Evolutionary conservation across 2,888 invertebrate species (phyloP).

Genomic region (Lasioglossum morio): DNA sequence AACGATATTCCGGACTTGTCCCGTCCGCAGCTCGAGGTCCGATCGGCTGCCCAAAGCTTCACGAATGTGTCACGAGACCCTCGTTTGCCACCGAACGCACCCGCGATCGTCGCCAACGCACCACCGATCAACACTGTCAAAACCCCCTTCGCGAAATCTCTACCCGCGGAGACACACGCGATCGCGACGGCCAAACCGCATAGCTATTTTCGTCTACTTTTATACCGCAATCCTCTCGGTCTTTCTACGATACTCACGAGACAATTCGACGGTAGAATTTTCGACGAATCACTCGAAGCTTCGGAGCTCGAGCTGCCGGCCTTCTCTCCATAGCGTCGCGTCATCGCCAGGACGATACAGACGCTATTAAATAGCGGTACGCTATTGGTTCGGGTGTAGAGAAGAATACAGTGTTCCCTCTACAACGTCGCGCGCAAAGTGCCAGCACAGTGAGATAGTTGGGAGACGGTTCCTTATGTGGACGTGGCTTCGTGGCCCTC

Average conservation of each 20-base stretch:
- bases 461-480: neutral
- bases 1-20: conserved; percentile 46
- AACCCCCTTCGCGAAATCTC: neutral
- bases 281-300: conserved; percentile 20
- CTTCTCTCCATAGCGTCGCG: neutral
- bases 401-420: neutral
- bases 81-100: neutral
- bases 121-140: neutral
- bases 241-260: conserved; percentile 30
- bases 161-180: neutral
- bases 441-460: neutral
- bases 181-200: conserved; percentile 43
- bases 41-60: neutral
- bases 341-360: neutral
- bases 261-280: conserved; percentile 25
- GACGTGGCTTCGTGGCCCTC: neutral
- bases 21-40: conserved; percentile 44
- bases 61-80: neutral
- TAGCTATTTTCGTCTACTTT: conserved; percentile 67
- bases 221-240: conserved; percentile 53
- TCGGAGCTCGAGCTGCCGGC: neutral
- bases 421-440: neutral
- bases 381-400: neutral
- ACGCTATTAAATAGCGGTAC: neutral
- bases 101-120: conserved; percentile 28